Base-by-base conservation (phyloP, 2,888 invertebrate genomes). In the Patella pellucida region DNA sequence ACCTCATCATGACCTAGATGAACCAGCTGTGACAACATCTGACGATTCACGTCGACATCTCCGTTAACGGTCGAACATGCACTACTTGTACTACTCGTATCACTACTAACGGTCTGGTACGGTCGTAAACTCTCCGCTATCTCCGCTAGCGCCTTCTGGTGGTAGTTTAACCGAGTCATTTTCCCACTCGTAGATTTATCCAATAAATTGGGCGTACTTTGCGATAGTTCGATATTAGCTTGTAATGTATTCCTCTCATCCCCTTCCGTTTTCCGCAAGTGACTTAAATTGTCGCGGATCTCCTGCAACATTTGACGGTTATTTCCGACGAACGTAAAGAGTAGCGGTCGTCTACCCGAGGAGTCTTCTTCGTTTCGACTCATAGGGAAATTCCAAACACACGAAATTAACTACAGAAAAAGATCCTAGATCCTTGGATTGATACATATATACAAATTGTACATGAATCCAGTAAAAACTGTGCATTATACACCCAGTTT, bases 91-190 rank as follows among this genome's bases (percentile, higher is more conserved):
- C 73, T 75, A 68, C 75, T 75, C 62, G 78, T 72, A 67, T 72
- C 71, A 15, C 74, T 72, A 62, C 76, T 72, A 51, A n/a, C 77
- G 71, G 76, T 81, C 76, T 77, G 79, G 56, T 95, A 96, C 74
- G 95, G 96, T 86, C 95, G 93, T 86, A 96, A 92, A 78, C 95
- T 95, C 91, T 95, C 95, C 85, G 96, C 94, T 89, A 96, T 96
- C 92, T 95, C 95, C 92, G 95, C 95, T 92, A 96, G 93, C 90
- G 96, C 96, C 92, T 95, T 95, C 92, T 95, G 95, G 92, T 95
- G 95, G 92, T 96, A 96, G 54, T 82, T 79, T 62, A 77, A 68
- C 19, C 80, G 73, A 1, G 68, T 52, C 51, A 74, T 75, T 11
- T 79, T 81, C 77, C 79, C 78, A 62, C 68, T 78, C 19, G 72